Conservation (phyloP, 1,140 invertebrate genomes). For the Cryptotermes secundus region DNA sequence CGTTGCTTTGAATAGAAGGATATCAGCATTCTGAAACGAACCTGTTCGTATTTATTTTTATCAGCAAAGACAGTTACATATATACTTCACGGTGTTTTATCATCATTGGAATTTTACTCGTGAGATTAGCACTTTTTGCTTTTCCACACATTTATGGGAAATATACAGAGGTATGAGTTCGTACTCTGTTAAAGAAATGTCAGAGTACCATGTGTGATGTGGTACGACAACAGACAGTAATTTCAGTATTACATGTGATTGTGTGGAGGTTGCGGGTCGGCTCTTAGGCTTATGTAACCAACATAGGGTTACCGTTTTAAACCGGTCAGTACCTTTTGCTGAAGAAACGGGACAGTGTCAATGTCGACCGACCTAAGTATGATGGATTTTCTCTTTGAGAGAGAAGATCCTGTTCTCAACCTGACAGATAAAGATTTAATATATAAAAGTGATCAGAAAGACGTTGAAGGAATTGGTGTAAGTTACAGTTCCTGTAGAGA, state of each 20-base stretch:
- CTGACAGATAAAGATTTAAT: constrained; percentile 16
- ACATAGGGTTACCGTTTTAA: neutral
- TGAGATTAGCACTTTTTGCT: neutral
- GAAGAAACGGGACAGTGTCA: constrained; percentile 27
- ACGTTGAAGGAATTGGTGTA: neutral
- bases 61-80: too few species aligned
- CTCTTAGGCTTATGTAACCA: neutral
- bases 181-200: neutral
- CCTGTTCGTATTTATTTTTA: too few species aligned
- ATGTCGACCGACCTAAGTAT: constrained; percentile 28
- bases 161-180: neutral
- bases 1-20: too few species aligned
- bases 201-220: neutral
- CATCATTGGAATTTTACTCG: neutral
- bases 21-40: too few species aligned
- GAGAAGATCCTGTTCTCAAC: constrained; percentile 26
- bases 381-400: constrained; percentile 32
- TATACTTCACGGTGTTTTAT: too few species aligned
- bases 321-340: neutral
- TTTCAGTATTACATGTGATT: neutral
- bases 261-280: neutral
- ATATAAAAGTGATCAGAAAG: constrained; percentile 15
- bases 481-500: neutral
- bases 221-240: neutral
- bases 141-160: neutral